Conservation (phyloP, 53 echinoderm and acorn worm genomes). For the Stichopus horrens region DNA sequence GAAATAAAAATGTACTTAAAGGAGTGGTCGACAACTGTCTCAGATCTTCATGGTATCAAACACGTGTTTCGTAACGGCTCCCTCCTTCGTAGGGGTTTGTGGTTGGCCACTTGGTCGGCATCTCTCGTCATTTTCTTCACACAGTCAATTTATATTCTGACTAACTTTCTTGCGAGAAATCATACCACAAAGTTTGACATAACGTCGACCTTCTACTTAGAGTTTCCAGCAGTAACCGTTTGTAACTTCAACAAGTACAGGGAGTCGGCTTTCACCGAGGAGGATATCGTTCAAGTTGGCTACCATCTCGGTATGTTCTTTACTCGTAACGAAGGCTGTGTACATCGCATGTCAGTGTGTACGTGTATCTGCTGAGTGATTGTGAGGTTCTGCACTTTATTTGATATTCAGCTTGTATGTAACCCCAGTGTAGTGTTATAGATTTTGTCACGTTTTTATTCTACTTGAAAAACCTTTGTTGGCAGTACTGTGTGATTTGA, state of each 20-base stretch:
- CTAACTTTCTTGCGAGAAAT: constrained; percentile 27
- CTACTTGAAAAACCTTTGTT: too few species aligned
- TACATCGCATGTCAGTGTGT: too few species aligned
- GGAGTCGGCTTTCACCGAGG: constrained; percentile 55
- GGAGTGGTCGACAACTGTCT: constrained; percentile 56
- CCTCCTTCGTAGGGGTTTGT: constrained; percentile 57
- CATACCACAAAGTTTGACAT: constrained; percentile 29
- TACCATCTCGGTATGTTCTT: constrained; percentile 63
- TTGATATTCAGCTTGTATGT: too few species aligned
- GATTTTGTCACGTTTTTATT: too few species aligned
- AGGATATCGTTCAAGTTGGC: constrained; percentile 65
- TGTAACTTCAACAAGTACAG: constrained; percentile 52
- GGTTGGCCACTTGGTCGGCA: constrained; percentile 54
- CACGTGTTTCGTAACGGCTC: constrained; percentile 62
- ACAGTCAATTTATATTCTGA: constrained; percentile 47
- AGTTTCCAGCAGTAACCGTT: constrained; percentile 25
- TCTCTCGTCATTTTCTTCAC: constrained; percentile 48
- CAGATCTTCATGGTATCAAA: constrained; percentile 80
- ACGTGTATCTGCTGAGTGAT: too few species aligned
- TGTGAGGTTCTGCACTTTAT: too few species aligned
- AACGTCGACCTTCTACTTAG: background rate
- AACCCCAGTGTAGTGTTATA: too few species aligned
- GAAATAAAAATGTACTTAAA: constrained; percentile 38
- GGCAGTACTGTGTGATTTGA: too few species aligned
- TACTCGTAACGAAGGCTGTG: background rate